phyloP scores from a whole-genome alignment of 1,140 invertebrate species.

The Drosophila funebris region DNA sequence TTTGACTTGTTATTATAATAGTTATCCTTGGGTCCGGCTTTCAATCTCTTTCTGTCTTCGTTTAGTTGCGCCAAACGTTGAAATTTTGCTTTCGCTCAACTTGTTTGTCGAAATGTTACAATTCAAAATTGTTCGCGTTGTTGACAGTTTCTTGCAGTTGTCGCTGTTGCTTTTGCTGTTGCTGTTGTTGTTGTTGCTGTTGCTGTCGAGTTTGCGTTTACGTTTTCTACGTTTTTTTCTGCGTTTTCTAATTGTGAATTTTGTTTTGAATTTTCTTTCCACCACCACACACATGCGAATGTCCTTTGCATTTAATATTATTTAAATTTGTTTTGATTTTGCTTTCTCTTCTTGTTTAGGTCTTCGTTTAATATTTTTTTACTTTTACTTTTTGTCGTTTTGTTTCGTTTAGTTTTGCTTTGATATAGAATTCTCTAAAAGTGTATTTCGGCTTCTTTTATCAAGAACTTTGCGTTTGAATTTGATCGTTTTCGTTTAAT shows the following conservation, averaged over 20 bases:
- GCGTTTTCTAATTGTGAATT: conserved; percentile 84
- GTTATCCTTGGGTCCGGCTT: conserved; percentile 25
- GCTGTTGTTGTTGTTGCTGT: conserved; percentile 28
- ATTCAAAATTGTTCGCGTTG: conserved; percentile 64
- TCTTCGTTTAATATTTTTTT: conserved; percentile 41
- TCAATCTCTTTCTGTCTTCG: conserved; percentile 34
- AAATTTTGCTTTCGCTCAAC: conserved; percentile 79
- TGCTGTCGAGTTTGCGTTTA: conserved; percentile 67
- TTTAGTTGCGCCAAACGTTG: conserved; percentile 76
- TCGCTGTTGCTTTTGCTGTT: conserved; percentile 31
- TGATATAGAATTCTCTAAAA: conserved; percentile 63
- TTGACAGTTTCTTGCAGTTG: conserved; percentile 37
- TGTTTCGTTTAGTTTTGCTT: conserved; percentile 50
- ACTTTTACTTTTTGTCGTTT: conserved; percentile 33
- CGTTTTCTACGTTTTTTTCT: conserved; percentile 83
- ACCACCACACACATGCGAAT: conserved; percentile 84
- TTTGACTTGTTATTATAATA: neutral
- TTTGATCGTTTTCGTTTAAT: conserved; percentile 44
- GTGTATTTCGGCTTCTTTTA: conserved; percentile 48
- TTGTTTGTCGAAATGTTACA: conserved; percentile 70
- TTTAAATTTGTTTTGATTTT: conserved; percentile 70
- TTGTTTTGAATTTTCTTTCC: conserved; percentile 83
- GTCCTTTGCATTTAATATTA: conserved; percentile 83
- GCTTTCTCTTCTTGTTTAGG: conserved; percentile 8
- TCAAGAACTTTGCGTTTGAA: conserved; percentile 59